phyloP scores from a whole-genome alignment of 2,888 invertebrate genomes.

The Eilema griseolum region DNA sequence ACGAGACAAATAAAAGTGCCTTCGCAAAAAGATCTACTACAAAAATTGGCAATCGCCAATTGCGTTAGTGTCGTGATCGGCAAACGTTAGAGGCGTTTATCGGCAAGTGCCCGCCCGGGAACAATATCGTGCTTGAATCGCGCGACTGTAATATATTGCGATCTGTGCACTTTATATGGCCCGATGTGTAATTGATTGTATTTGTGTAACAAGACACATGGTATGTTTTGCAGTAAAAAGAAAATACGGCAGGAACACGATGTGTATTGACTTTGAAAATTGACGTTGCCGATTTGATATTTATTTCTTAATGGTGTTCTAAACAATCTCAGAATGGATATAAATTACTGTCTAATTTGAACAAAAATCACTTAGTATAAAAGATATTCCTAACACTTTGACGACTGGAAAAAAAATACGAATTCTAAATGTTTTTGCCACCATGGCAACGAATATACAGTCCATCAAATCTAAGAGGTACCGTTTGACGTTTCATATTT shows the following conservation, averaged over 20 bases:
- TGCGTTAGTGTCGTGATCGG: slow-evolving; percentile 54
- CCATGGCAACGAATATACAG: too few relatives aligned
- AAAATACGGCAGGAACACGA: neutral
- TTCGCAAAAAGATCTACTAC: slow-evolving; percentile 40
- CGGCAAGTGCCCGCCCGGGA: slow-evolving; percentile 73
- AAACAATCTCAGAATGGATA: too few relatives aligned
- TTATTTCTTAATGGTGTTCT: too few relatives aligned
- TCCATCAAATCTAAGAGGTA: too few relatives aligned
- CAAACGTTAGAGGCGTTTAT: slow-evolving; percentile 60
- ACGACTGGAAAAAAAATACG: too few relatives aligned
- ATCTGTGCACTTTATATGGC: slow-evolving; percentile 55
- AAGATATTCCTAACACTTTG: too few relatives aligned
- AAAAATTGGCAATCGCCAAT: slow-evolving; percentile 56
- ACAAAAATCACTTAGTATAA: too few relatives aligned
- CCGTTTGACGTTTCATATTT: too few relatives aligned
- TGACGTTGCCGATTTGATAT: too few relatives aligned
- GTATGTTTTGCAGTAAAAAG: slow-evolving; percentile 2
- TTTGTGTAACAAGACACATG: slow-evolving; percentile 27
- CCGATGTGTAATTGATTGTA: slow-evolving; percentile 60
- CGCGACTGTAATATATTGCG: slow-evolving; percentile 53
- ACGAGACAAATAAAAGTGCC: neutral
- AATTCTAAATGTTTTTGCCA: too few relatives aligned
- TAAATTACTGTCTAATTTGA: too few relatives aligned
- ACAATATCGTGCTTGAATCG: slow-evolving; percentile 64
- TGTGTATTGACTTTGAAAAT: neutral